Base-by-base conservation (phyloP, 2,888 invertebrate genomes). In the Epiblema foenella region DNA sequence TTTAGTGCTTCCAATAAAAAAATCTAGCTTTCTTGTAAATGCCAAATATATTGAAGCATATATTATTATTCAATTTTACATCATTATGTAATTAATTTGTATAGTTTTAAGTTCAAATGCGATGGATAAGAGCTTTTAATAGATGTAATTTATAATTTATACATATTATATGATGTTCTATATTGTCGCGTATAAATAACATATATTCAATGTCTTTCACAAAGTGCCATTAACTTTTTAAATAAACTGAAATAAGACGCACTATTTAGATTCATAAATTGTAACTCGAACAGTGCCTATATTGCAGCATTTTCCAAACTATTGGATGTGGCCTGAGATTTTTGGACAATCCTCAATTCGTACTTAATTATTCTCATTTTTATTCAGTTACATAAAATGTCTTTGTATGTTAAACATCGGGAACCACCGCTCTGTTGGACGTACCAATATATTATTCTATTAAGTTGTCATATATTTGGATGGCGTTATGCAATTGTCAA, bases 1-100 rank as follows among this genome's bases (percentile, higher is more conserved):
- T 75, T 77, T 84, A 87, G 89, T 83, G 89, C 90, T 90, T 90
- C 89, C 89, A 86, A 81, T 81, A 80, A 74, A 71, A n/a, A 33
- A 82, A 76, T 77, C 75, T 76, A 78, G 76, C 77, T 68, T 75
- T 78, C 77, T 77, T 83, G 76, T 80, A 79, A 81, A 87, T 85
- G 84, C 85, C 84, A 88, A 89, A 87, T 83, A 83, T 67, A 78
- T 78, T 74, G 75, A 80, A 68, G 59, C 68, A 72, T 63, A 54
- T 64, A 73, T 66, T 62, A 20, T n/a, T n/a, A n/a, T n/a, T n/a
- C n/a, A 59, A 37, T 58, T 58, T 81, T 73, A 75, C 33, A 33
- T 83, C 82, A 83, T 74, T 77, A 79, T 77, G 60, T 72, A 56
- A 74, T 49, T 52, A 39, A 58, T 60, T 72, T 57, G 49, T 52